Base-by-base conservation (phyloP, 2,113 vertebrate genomes). In the Cyprichromis sp. region DNA sequence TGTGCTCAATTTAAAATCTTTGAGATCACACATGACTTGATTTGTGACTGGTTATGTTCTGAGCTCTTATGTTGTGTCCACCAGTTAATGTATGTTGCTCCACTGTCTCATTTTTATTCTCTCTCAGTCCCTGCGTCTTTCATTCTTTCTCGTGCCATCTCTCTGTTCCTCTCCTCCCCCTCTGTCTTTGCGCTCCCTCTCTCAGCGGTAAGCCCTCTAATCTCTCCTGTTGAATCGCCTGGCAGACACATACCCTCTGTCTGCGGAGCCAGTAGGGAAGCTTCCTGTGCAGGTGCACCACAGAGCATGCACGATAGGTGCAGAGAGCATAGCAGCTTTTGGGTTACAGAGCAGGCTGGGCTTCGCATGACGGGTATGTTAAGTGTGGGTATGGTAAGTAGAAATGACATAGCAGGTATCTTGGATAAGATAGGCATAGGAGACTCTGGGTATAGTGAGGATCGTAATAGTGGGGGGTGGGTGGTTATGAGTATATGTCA, bases 241-340 rank as follows among this genome's bases (percentile, higher is more conserved):
- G 94, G 95, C 94, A 91, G 95, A 94, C 95, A 96, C 95, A 97
- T 96, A 96, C 94, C 96, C 95, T 96, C 93, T 95, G 96, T 95
- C 96, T 93, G 90, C 93, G 86, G 89, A 92, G 92, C 93, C 95
- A 89, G 90, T 92, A 9, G 95, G 96, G 93, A 92, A 89, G 91
- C 94, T 96, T 97, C 96, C 96, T 96, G 95, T 94, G 90, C 96
- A 96, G 96, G 95, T 97, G 96, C 87, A 94, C 93, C 92, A 90
- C 87, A 86, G 96, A 93, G 88, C 88, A 21, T 71, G 83, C 88
- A 68, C 90, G 93, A 92, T 91, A 92, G 93, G 87, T 83, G 86
- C 59, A 21, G 85, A 14, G 79, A 90, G 86, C 21, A 4, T 3
- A 9, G 86, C 78, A 88, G 71, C 88, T 84, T 66, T 89, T 82